Base-by-base conservation (phyloP, 2,113 vertebrate species). In the Penelope pileata region DNA sequence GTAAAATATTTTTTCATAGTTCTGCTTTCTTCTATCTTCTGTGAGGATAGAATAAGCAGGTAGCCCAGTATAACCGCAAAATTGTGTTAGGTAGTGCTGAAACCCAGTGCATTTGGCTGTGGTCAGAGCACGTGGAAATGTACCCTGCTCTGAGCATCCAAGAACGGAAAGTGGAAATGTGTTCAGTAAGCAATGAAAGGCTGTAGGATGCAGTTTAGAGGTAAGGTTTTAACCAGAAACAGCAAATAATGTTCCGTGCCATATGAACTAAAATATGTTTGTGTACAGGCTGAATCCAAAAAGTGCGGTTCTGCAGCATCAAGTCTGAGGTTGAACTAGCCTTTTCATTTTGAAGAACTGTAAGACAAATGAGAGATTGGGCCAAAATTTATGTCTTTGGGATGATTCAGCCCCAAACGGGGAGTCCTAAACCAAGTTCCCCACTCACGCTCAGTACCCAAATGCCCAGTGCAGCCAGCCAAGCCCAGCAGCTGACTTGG, bases 321-420 rank as follows among this genome's bases (percentile, higher is more conserved):
- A 38, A 11, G 23, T 69, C 54, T 43, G 53, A 81, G 30, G 36
- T 2, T 48, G 47, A 84, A 54, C 11, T 73, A 17, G 10, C 12
- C 4, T 77, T 89, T 54, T 30, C 15, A 16, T 38, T 42, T 66
- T 77, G 69, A 82, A 81, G 73, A 89, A 38, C 23, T n/a, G 6
- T 32, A 67, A 60, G 24, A 43, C n/a, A 62, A 40, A 67, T 18
- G 38, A 72, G 53, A 63, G 63, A 30, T 7, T 59, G 32, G 51
- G 16, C 60, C 34, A 70, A 36, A 22, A 5, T 23, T 0, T 0
- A 7, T 60, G 38, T 7, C 8, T 82, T 66, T 26, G n/a, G 15
- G 16, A 51, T 79, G 26, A 45, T 72, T 76, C 29, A 73, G 32
- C 16, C 19, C 15, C 26, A 69, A 43, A 68, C 0, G 34, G 12